These are phyloP conservation scores for Heliconius sara DNA, from an alignment of 2,888 invertebrate species.

Conservation along the genomic window DNA sequence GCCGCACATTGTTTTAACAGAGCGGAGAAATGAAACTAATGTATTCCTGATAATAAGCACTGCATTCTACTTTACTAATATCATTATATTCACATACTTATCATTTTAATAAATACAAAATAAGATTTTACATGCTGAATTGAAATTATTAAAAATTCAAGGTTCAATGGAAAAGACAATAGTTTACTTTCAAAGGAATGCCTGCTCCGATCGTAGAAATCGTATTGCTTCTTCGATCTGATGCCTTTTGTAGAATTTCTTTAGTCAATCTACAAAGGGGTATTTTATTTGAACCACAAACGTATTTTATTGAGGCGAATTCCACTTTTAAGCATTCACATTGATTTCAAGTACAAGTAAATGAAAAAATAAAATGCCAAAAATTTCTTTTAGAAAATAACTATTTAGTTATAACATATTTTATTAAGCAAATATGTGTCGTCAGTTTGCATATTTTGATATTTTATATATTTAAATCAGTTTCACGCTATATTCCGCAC, in stretches of 20 bases:
- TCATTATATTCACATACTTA: not conserved
- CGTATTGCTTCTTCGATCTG: conserved; percentile 36
- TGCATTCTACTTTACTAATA: too few species aligned
- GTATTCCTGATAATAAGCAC: too few species aligned
- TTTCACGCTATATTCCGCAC: too few species aligned
- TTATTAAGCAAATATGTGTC: too few species aligned
- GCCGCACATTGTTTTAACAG: not conserved
- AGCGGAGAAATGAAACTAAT: not conserved
- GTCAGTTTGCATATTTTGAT: not conserved
- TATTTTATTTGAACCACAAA: conserved; percentile 37
- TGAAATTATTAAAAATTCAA: conserved; percentile 20
- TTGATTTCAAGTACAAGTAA: conserved; percentile 12
- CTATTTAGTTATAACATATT: not conserved
- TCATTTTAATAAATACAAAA: not conserved
- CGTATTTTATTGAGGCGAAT: conserved; percentile 29
- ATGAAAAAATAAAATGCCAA: conserved; percentile 7
- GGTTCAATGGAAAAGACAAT: conserved; percentile 33
- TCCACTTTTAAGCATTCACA: conserved; percentile 29
- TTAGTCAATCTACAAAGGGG: conserved; percentile 27
- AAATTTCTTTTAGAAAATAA: not conserved
- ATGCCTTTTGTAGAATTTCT: conserved; percentile 36
- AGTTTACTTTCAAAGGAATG: conserved; percentile 39
- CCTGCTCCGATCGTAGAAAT: conserved; percentile 32
- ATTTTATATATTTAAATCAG: too few species aligned
- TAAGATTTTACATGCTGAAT: not conserved